Base-by-base conservation (phyloP, 2,888 invertebrate genomes). In the Xestia ashworthii region DNA sequence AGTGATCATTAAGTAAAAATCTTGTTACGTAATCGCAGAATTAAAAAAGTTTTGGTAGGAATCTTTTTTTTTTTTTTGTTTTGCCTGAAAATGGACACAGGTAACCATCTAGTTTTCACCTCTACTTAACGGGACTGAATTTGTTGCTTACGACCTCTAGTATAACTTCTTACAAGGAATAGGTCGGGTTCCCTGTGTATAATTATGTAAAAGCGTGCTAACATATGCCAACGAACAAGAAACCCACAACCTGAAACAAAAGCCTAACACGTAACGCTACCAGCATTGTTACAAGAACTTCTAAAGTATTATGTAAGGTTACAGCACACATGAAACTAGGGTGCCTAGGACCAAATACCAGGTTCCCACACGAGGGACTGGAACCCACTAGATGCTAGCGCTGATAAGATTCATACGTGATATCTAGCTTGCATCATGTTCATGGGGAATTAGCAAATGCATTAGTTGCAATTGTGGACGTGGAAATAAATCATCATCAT, bases 361-460 rank as follows among this genome's bases (percentile, higher is more conserved):
- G 74, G 74, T 87, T 83, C 83, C 78, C 87, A 87, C 85, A 81
- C 76, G 65, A 69, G 55, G 25, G 62, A 44, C 25, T 22, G n/a
- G 25, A 14, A 22, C 22, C 62, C 60, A n/a, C 46, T 64, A 70
- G 74, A 83, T 82, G 48, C 41, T 72, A 22, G 3, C 67, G 3
- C 11, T 71, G 86, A 86, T 86, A 86, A 86, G 69, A 76, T 87
- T 22, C 67, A 69, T 67, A 69, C 19, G 25, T 74, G 66, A 69
- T 79, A 76, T 72, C 76, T 53, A 14, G 62, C 71, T 79, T 66
- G 58, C 64, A 55, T 60, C 68, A 25, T 65, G 65, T 0, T 62
- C 44, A 58, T 60, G 22, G 22, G 32, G 41, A 68, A 68, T 75
- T 64, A 60, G 50, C 32, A 50, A 65, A 72, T 53, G 25, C 38